A percentile compares a stretch with the other conserved stretches of the same genome.
phyloP scores from a whole-genome alignment of 2,797 vertebrate species.

The Aphelocoma californica region DNA sequence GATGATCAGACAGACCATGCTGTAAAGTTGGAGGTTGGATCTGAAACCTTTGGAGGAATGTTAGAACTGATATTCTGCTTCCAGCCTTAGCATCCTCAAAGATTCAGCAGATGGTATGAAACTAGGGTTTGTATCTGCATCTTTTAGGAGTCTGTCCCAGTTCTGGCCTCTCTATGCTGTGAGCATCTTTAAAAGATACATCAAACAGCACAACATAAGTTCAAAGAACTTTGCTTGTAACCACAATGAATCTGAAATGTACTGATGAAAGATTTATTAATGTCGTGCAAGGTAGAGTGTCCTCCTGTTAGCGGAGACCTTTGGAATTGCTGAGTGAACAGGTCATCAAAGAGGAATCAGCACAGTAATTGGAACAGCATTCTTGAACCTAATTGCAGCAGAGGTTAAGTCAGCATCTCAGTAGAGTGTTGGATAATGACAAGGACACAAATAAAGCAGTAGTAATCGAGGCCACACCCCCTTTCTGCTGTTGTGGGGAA shows the following conservation, averaged over 20 bases:
- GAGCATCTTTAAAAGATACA: conserved; percentile 57
- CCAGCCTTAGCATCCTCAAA: conserved; percentile 4
- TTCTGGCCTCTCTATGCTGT: not conserved
- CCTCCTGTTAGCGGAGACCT: conserved; percentile 38
- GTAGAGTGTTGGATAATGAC: not conserved
- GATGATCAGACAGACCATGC: not conserved
- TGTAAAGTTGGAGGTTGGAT: not conserved
- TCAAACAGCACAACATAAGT: conserved; percentile 40
- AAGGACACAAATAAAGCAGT: conserved; percentile 5
- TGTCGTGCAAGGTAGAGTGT: conserved; percentile 17
- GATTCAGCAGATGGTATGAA: not conserved
- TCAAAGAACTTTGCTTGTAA: conserved; percentile 56
- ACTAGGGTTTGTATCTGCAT: not conserved
- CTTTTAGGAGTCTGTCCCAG: conserved; percentile 17
- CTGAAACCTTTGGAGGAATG: not conserved
- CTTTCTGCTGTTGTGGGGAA: not conserved
- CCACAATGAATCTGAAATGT: conserved; percentile 56
- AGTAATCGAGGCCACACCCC: not conserved
- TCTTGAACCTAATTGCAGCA: conserved; percentile 18
- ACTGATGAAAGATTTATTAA: conserved; percentile 65
- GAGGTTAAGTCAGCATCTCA: not conserved
- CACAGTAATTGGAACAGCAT: not conserved
- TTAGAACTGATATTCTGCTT: not conserved
- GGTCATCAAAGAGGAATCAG: conserved; percentile 17
- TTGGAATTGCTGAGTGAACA: not conserved